Conservation (phyloP, 2,797 vertebrate species). For the Cynodonichthys magdalenae region DNA sequence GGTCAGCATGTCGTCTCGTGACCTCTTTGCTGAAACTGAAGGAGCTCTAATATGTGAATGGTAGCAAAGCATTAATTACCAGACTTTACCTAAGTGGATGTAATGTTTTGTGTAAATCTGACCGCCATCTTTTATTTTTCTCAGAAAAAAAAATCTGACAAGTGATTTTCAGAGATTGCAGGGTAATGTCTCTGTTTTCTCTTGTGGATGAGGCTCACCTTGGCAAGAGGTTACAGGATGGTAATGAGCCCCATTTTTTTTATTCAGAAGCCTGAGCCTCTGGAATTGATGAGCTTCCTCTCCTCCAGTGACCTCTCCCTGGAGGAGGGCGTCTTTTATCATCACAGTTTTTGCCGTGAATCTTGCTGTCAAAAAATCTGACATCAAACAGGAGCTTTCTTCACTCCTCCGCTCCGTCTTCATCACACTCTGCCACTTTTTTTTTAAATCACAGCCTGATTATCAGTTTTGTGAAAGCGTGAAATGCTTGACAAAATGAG, state of each 20-base stretch:
- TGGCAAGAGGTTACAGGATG: constrained; percentile 37
- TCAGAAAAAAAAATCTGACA: too few species aligned
- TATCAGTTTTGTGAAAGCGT: constrained; percentile 24
- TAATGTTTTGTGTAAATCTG: background rate
- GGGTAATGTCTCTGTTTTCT: too few species aligned
- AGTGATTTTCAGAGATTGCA: too few species aligned
- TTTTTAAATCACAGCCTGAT: background rate
- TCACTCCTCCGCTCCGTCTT: constrained; percentile 14
- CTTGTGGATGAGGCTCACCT: constrained; percentile 38
- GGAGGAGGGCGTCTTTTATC: constrained; percentile 22
- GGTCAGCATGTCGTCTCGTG: constrained; percentile 21
- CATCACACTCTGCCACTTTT: constrained; percentile 13
- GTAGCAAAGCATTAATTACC: too few species aligned
- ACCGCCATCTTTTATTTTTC: too few species aligned
- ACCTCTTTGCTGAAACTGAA: constrained; percentile 3
- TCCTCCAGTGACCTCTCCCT: constrained; percentile 4
- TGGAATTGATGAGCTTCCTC: constrained; percentile 12
- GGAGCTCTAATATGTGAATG: constrained; percentile 8
- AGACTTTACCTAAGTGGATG: too few species aligned
- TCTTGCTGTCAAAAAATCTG: constrained; percentile 13
- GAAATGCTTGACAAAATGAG: constrained; percentile 27
- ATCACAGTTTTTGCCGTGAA: constrained; percentile 2
- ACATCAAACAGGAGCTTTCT: constrained; percentile 13
- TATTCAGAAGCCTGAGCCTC: constrained; percentile 15
- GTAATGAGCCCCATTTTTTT: constrained; percentile 20